phyloP scores from a whole-genome alignment of 2,888 invertebrate species.

The Eristalinus sepulchralis region DNA sequence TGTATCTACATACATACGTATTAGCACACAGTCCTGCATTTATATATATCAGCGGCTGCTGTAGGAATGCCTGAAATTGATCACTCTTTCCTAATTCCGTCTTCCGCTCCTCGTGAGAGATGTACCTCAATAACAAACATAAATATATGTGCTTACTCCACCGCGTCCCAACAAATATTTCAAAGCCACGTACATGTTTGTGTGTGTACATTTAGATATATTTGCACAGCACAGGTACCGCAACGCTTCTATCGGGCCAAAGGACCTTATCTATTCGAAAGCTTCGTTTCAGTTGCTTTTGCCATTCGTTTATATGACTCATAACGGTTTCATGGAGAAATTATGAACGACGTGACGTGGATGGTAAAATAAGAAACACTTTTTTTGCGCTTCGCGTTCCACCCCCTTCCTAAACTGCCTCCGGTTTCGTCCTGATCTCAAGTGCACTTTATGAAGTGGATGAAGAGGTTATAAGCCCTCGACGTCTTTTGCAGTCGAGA shows the following conservation, averaged over 20 bases:
- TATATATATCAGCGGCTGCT: not conserved
- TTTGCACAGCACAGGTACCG: slow-evolving; percentile 39
- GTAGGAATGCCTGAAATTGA: slow-evolving; percentile 59
- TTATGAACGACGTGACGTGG: slow-evolving; percentile 70
- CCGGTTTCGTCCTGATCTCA: slow-evolving; percentile 49
- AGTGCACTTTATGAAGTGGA: slow-evolving; percentile 71
- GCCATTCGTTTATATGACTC: slow-evolving; percentile 57
- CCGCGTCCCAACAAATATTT: slow-evolving; percentile 5
- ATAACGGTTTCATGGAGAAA: slow-evolving; percentile 69
- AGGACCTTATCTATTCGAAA: slow-evolving; percentile 66
- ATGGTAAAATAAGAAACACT: slow-evolving; percentile 47
- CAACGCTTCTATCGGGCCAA: slow-evolving; percentile 39
- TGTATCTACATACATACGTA: slow-evolving; percentile 26
- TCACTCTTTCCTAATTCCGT: slow-evolving; percentile 67
- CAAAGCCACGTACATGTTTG: not conserved
- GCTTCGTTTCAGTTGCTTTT: slow-evolving; percentile 54
- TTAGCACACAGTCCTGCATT: no score
- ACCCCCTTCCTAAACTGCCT: slow-evolving; percentile 14
- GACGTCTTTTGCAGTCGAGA: slow-evolving; percentile 66
- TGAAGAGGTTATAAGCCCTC: slow-evolving; percentile 70
- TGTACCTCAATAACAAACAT: slow-evolving; percentile 65
- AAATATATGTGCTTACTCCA: slow-evolving; percentile 15
- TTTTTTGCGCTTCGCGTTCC: slow-evolving; percentile 9
- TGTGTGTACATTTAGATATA: not conserved
- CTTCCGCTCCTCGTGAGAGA: slow-evolving; percentile 56